Evolutionary conservation across 2,888 invertebrate genomes (phyloP).

Genomic region (Aphidius colemani): DNA sequence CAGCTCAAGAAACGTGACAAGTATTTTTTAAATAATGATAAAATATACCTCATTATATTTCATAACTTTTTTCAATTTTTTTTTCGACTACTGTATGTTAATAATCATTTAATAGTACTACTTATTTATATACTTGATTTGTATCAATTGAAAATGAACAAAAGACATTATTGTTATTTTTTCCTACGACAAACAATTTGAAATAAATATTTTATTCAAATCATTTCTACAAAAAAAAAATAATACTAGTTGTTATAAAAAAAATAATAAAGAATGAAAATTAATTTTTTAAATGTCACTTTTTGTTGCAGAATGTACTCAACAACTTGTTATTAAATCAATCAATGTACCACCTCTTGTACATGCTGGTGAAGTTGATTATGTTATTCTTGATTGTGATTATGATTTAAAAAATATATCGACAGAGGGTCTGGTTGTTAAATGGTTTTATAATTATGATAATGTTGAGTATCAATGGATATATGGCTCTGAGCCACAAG

Average conservation of each 20-base stretch:
- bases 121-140: too few species aligned
- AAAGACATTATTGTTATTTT: too few species aligned
- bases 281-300: too few species aligned
- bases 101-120: too few species aligned
- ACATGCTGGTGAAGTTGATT: conserved; percentile 46
- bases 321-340: conserved; percentile 47
- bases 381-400: conserved; percentile 62
- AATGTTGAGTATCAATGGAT: conserved; percentile 63
- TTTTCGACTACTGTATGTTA: background rate
- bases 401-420: conserved; percentile 57
- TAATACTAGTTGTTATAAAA: too few species aligned
- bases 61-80: conserved; percentile 18
- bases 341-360: conserved; percentile 51
- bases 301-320: conserved; percentile 46
- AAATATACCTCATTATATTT: conserved; percentile 10
- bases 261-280: too few species aligned
- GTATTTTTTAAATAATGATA: background rate
- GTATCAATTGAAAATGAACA: too few species aligned
- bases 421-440: conserved; percentile 59
- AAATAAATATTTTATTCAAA: too few species aligned
- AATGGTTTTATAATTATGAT: conserved; percentile 62
- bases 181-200: too few species aligned
- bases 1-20: conserved; percentile 23
- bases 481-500: conserved; percentile 49
- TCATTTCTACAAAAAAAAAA: too few species aligned